Evolutionary conservation across 2,797 vertebrate genomes (phyloP).

Genomic region (Fratercula arctica): DNA sequence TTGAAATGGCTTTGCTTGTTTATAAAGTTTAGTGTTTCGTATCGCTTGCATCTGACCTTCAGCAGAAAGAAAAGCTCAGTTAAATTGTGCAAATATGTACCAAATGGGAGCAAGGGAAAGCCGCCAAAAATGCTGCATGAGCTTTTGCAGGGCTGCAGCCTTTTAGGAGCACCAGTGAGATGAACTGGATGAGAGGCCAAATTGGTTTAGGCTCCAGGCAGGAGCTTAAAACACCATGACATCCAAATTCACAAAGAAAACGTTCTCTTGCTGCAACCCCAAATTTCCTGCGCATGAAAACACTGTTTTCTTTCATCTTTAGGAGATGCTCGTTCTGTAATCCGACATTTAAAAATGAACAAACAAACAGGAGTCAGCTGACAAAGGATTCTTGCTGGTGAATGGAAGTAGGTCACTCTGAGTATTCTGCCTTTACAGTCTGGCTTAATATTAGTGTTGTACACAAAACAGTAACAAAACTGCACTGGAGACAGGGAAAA

Average conservation of each 20-base stretch:
- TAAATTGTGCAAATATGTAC: constrained; percentile 61
- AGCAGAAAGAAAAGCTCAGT: constrained; percentile 64
- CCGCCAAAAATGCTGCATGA: constrained; percentile 51
- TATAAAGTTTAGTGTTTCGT: constrained; percentile 68
- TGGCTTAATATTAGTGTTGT: constrained; percentile 46
- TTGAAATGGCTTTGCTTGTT: constrained; percentile 56
- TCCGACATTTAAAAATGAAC: constrained; percentile 59
- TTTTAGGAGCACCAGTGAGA: constrained; percentile 57
- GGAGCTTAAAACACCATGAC: constrained; percentile 50
- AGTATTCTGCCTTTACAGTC: constrained; percentile 52
- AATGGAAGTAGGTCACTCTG: constrained; percentile 57
- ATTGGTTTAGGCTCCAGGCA: constrained; percentile 58
- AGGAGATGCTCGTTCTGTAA: constrained; percentile 47
- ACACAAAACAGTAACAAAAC: constrained; percentile 34
- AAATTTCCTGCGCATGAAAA: constrained; percentile 50
- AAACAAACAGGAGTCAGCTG: constrained; percentile 65
- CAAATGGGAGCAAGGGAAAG: constrained; percentile 59
- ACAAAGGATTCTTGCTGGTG: constrained; percentile 50
- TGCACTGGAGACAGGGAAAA: constrained; percentile 25
- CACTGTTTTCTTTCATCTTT: constrained; percentile 59
- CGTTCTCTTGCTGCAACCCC: constrained; percentile 40
- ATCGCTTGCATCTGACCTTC: constrained; percentile 59
- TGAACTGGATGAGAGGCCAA: constrained; percentile 46
- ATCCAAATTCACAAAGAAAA: constrained; percentile 68
- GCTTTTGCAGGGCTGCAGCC: constrained; percentile 57